phyloP scores from a whole-genome alignment of 2,888 invertebrate genomes.

The Perdita meconis region DNA sequence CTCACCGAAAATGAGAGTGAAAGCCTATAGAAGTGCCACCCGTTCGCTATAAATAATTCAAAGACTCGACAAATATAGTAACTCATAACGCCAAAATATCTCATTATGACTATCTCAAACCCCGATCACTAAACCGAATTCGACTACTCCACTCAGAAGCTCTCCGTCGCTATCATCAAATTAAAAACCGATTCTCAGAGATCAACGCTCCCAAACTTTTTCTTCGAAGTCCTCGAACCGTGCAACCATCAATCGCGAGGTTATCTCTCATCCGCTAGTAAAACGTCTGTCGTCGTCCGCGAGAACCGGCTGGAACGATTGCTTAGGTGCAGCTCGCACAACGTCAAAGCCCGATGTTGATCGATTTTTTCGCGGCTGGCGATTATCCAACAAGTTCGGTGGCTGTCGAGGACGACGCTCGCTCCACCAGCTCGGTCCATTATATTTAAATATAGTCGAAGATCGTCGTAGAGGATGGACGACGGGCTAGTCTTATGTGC shows the following conservation, averaged over 20 bases:
- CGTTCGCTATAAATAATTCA: no score
- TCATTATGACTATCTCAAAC: no score
- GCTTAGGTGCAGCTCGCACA: slow-evolving; percentile 3
- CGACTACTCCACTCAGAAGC: not conserved
- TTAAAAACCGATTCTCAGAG: not conserved
- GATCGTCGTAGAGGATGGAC: slow-evolving; percentile 64
- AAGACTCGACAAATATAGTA: no score
- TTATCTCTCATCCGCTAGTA: not conserved
- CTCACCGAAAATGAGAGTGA: no score
- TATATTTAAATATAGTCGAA: slow-evolving; percentile 73
- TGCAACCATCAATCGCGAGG: not conserved
- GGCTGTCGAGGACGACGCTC: slow-evolving; percentile 65
- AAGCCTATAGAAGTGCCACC: no score
- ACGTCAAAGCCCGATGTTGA: slow-evolving; percentile 44
- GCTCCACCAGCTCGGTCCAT: slow-evolving; percentile 57
- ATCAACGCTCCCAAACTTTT: not conserved
- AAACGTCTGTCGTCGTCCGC: not conserved
- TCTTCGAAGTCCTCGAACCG: not conserved
- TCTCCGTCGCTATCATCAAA: not conserved
- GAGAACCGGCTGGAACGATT: not conserved
- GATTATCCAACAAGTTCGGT: slow-evolving; percentile 64
- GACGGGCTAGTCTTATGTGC: slow-evolving; percentile 59
- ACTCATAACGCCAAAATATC: no score
- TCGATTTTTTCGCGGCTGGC: slow-evolving; percentile 64
- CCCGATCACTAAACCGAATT: no score